phyloP scores from a whole-genome alignment of 2,797 vertebrate genomes.

The Harpagifer antarcticus region DNA sequence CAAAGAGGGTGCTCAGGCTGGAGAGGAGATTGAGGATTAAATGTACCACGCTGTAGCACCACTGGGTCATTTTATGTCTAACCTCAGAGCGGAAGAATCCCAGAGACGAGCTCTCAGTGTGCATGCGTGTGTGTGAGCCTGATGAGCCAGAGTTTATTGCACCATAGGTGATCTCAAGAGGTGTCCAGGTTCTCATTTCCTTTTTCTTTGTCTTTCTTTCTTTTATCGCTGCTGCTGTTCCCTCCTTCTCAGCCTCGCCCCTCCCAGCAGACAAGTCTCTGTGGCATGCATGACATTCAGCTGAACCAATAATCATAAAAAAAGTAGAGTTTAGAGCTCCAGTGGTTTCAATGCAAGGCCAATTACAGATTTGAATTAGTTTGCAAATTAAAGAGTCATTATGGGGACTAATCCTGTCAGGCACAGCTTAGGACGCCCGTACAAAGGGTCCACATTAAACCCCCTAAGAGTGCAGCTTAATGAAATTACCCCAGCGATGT shows the following conservation, averaged over 20 bases:
- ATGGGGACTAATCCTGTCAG: conserved; percentile 95
- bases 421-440: conserved; percentile 83
- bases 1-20: conserved; percentile 61
- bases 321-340: conserved; percentile 93
- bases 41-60: conserved; percentile 69
- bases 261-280: conserved; percentile 78
- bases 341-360: conserved; percentile 95
- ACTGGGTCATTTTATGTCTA: conserved; percentile 70
- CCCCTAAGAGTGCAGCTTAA: conserved; percentile 80
- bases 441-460: conserved; percentile 84
- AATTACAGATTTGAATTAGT: conserved; percentile 98
- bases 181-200: conserved; percentile 52
- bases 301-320: conserved; percentile 90
- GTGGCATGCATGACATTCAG: conserved; percentile 88
- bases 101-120: conserved; percentile 56
- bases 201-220: conserved; percentile 11
- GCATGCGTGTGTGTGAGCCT: conserved; percentile 38
- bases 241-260: conserved; percentile 13
- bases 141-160: conserved; percentile 66
- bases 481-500: conserved; percentile 74
- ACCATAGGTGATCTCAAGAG: conserved; percentile 55
- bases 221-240: neutral
- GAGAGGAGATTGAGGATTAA: conserved; percentile 74
- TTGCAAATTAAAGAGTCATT: conserved; percentile 98
- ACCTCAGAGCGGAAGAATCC: conserved; percentile 63